A percentile compares a stretch with the other conserved stretches of the same genome.
These are phyloP conservation scores for Orthonevra nobilis DNA, from an alignment of 2,888 invertebrate species.

Conservation along the genomic window DNA sequence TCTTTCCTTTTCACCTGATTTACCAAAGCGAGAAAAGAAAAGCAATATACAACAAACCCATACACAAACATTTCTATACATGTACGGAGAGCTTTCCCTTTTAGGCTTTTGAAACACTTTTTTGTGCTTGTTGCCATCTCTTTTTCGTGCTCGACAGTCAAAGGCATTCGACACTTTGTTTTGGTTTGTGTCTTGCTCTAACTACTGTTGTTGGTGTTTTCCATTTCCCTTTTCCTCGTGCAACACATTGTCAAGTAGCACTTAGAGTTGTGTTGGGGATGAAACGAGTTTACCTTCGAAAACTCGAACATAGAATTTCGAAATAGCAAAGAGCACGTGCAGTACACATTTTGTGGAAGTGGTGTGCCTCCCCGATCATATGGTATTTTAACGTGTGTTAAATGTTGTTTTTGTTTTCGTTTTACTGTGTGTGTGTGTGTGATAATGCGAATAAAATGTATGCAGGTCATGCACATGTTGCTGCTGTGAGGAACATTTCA, in stretches of 20 bases:
- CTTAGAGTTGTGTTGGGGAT: no score
- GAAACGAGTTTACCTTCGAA: conserved; percentile 56
- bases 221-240: not conserved
- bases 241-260: no score
- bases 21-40: conserved; percentile 6
- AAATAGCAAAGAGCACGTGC: conserved; percentile 65
- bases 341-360: conserved; percentile 26
- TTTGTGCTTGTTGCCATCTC: conserved; percentile 8
- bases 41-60: not conserved
- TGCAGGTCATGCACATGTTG: conserved; percentile 64
- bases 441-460: conserved; percentile 41
- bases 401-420: conserved; percentile 26
- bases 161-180: conserved; percentile 38
- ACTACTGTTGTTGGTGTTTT: conserved; percentile 19
- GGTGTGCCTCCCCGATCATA: conserved; percentile 37
- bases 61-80: conserved; percentile 1
- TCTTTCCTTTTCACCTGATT: conserved; percentile 18
- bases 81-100: conserved; percentile 62
- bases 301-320: conserved; percentile 57
- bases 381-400: conserved; percentile 64
- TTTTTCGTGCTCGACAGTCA: conserved; percentile 2
- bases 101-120: conserved; percentile 13
- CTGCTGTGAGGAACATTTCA: not conserved
- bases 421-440: conserved; percentile 8
- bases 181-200: conserved; percentile 53